Evolutionary conservation across 2,797 vertebrate species (phyloP).

Genomic region (Allochrocebus solatus): DNA sequence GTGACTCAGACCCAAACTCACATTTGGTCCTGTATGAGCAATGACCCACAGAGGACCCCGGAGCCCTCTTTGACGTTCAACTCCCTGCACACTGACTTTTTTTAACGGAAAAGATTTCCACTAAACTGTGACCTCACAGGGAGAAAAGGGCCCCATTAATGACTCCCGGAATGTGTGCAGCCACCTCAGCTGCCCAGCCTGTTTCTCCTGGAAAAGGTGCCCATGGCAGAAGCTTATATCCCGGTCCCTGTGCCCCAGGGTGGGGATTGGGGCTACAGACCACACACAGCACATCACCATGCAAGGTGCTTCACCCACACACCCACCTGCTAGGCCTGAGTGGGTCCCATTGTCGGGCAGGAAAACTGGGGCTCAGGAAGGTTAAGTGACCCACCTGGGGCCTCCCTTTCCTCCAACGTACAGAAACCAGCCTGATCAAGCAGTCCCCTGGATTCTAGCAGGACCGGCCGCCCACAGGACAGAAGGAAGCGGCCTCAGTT

Average conservation of each 20-base stretch:
- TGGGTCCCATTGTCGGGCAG: rapidly evolving
- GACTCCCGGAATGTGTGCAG: background rate
- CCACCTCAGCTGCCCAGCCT: background rate
- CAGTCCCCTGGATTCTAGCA: background rate
- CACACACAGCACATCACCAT: background rate
- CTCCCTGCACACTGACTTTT: background rate
- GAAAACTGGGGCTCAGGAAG: background rate
- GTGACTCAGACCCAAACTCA: background rate
- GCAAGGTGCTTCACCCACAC: background rate
- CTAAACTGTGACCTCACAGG: background rate
- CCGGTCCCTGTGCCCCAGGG: background rate
- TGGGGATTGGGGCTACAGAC: background rate
- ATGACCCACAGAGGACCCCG: background rate
- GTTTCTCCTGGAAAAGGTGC: background rate
- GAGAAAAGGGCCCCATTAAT: background rate
- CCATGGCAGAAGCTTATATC: rapidly evolving
- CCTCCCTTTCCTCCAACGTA: background rate
- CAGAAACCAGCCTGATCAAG: background rate
- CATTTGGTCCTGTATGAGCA: background rate
- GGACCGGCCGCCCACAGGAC: background rate
- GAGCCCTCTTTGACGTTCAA: background rate
- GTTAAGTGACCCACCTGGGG: background rate
- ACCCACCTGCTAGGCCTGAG: background rate
- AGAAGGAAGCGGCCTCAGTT: background rate
- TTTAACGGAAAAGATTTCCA: background rate